Percentiles rank a stretch among this genome's conserved stretches.
Evolutionary conservation across 2,113 vertebrate genomes (phyloP).

Genomic region (Grantiella picta): DNA sequence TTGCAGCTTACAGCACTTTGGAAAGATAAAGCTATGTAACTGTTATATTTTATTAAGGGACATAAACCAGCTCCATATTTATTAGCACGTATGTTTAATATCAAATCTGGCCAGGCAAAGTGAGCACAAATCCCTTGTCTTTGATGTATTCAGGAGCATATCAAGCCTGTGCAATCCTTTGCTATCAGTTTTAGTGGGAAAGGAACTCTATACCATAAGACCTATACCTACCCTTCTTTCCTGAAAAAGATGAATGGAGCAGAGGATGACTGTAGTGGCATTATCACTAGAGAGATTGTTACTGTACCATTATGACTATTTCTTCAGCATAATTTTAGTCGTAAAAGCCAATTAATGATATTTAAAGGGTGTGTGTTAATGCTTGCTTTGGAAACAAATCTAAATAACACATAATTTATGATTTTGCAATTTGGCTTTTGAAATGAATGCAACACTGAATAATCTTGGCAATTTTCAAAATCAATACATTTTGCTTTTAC

Average conservation of each 20-base stretch:
- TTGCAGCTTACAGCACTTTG: background rate
- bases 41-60: background rate
- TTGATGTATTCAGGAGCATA: background rate
- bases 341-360: conserved; percentile 26
- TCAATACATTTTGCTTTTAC: background rate
- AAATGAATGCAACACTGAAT: background rate
- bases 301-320: background rate
- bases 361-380: conserved; percentile 10
- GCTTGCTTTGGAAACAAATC: background rate
- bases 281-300: background rate
- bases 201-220: background rate
- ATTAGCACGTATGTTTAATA: background rate
- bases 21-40: background rate
- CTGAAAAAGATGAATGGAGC: background rate
- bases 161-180: background rate
- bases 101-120: background rate
- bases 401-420: background rate
- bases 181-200: background rate
- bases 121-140: background rate
- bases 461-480: background rate
- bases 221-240: background rate
- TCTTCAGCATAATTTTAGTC: background rate
- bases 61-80: background rate
- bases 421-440: background rate
- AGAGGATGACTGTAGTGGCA: background rate